Percentiles rank a stretch among this genome's conserved stretches.
These are phyloP conservation scores for Heterotilapia buettikoferi DNA, from an alignment of 2,113 vertebrate genomes.

Conservation along the genomic window DNA sequence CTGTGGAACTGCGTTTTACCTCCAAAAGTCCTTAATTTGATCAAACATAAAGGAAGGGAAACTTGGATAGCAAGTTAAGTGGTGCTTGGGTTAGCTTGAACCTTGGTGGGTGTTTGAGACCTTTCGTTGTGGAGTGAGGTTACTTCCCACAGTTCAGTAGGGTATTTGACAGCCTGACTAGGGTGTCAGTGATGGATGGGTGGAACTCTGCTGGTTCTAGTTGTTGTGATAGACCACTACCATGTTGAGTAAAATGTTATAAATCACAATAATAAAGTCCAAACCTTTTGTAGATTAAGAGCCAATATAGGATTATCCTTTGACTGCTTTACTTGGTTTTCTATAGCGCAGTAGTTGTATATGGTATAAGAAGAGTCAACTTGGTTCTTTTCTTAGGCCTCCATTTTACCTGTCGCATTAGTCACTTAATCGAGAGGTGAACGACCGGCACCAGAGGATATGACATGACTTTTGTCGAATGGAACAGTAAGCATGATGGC, in stretches of 20 bases:
- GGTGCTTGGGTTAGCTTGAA: neutral
- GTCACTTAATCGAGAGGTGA: neutral
- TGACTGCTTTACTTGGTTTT: neutral
- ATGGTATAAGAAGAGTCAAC: neutral
- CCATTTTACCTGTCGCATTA: neutral
- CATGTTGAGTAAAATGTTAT: neutral
- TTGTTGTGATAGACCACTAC: neutral
- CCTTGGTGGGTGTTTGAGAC: neutral
- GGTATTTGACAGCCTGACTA: neutral
- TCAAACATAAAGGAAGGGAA: neutral
- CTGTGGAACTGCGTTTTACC: neutral
- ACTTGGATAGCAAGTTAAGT: neutral
- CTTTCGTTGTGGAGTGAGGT: neutral
- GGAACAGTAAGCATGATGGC: neutral
- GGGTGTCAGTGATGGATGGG: neutral
- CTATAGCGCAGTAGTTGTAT: neutral
- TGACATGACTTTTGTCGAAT: neutral
- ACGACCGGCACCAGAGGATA: neutral
- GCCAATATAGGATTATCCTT: neutral
- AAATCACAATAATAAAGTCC: neutral
- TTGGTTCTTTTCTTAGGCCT: neutral
- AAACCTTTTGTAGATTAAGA: neutral
- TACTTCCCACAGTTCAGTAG: neutral
- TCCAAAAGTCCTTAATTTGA: neutral
- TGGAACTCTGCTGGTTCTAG: neutral